Evolutionary conservation across 2,888 invertebrate species (phyloP).

Genomic region (Leptinotarsa juncta): DNA sequence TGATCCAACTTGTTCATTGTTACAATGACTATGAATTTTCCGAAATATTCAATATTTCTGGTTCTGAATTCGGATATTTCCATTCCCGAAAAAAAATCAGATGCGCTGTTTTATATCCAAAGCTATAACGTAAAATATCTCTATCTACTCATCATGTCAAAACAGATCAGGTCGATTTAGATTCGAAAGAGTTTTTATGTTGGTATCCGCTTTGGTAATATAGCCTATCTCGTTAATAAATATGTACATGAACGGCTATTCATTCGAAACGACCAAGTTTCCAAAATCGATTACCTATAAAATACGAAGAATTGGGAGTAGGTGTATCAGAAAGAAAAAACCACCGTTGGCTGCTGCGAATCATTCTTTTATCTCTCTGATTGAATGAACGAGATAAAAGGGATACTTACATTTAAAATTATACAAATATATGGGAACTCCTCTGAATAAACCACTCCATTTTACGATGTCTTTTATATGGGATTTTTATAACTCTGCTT

Average conservation of each 20-base stretch:
- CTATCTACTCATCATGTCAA: not conserved
- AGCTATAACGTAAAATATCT: not conserved
- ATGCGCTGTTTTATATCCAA: not conserved
- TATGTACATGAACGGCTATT: not conserved
- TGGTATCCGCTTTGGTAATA: not conserved
- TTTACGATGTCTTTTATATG: conserved; percentile 27
- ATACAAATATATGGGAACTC: conserved; percentile 20
- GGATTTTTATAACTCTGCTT: conserved; percentile 25
- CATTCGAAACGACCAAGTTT: conserved; percentile 2
- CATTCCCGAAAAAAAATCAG: no score
- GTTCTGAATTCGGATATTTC: no score
- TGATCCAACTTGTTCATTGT: no score
- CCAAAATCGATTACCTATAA: conserved; percentile 13
- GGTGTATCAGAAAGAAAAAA: conserved; percentile 19
- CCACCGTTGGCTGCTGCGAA: conserved; percentile 9
- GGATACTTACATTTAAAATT: conserved; percentile 17
- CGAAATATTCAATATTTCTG: no score
- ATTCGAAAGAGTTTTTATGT: conserved; percentile 7
- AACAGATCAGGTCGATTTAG: not conserved
- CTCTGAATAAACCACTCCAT: conserved; percentile 17
- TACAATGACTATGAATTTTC: no score
- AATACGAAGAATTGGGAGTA: conserved; percentile 4
- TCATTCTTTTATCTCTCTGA: conserved; percentile 26
- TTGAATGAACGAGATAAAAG: conserved; percentile 25
- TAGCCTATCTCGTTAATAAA: conserved; percentile 9